These are phyloP conservation scores for Oxygymnocypris stewartii DNA, from an alignment of 2,113 vertebrate species.

Conservation along the genomic window DNA sequence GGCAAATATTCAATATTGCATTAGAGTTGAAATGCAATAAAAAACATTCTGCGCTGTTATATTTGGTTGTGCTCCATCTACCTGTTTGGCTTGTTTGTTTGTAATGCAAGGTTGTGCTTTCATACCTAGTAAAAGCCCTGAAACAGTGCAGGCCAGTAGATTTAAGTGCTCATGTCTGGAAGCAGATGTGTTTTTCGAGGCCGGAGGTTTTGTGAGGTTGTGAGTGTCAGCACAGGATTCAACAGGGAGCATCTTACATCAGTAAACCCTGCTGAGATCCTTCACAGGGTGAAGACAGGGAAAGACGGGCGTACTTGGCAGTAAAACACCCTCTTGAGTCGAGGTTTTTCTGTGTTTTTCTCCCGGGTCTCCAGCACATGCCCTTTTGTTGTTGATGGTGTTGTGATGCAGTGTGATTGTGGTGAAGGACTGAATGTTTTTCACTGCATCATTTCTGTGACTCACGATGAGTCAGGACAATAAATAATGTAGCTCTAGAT, in stretches of 20 bases:
- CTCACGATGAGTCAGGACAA: no score
- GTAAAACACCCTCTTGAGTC: not conserved
- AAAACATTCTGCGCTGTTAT: not conserved
- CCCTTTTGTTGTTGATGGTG: not conserved
- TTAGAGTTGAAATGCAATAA: not conserved
- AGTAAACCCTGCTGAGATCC: not conserved
- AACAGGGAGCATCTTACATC: conserved; percentile 1
- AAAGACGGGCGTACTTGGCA: not conserved
- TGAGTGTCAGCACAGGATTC: conserved; percentile 9
- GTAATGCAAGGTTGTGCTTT: not conserved
- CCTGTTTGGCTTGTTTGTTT: not conserved
- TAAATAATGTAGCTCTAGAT: not conserved
- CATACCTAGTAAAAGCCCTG: not conserved
- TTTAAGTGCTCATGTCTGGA: not conserved
- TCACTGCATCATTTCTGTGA: no score
- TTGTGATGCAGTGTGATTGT: not conserved
- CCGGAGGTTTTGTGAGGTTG: conserved; percentile 24
- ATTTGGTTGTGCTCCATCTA: not conserved
- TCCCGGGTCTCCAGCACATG: not conserved
- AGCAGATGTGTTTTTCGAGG: conserved; percentile 21
- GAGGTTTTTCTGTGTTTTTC: no score
- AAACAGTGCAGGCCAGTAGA: not conserved
- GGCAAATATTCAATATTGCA: not conserved
- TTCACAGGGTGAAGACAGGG: not conserved
- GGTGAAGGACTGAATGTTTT: not conserved